Conservation (phyloP, 2,888 invertebrate species). For the Liopterus haemorrhoidalis region DNA sequence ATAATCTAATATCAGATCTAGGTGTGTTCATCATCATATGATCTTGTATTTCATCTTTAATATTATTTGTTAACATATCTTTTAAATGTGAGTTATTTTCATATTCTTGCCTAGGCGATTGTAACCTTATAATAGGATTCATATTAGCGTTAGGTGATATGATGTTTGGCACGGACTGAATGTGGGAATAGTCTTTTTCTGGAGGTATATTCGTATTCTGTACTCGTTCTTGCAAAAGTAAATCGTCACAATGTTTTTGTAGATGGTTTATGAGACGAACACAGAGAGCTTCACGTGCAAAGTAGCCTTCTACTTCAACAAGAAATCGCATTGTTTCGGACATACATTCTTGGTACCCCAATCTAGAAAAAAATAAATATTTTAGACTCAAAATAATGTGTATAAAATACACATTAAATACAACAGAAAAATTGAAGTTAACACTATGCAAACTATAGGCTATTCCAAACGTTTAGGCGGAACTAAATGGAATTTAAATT, state of each 20-base stretch:
- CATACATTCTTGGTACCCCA: conserved; percentile 88
- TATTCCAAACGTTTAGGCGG: too few species aligned
- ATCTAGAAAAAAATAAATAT: conserved; percentile 41
- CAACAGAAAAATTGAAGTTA: too few species aligned
- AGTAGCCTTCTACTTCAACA: conserved; percentile 76
- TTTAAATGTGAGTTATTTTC: conserved; percentile 43
- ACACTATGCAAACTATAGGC: too few species aligned
- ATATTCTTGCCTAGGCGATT: conserved; percentile 38
- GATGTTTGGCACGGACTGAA: conserved; percentile 8
- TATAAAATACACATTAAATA: too few species aligned
- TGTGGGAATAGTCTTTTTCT: conserved; percentile 9
- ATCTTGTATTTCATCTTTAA: conserved; percentile 27
- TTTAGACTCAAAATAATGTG: neutral
- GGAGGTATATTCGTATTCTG: conserved; percentile 14
- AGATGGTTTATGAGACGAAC: conserved; percentile 75
- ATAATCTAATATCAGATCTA: conserved; percentile 42
- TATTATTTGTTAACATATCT: conserved; percentile 40
- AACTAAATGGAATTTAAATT: too few species aligned
- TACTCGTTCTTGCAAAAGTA: conserved; percentile 39
- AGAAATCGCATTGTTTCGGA: conserved; percentile 86
- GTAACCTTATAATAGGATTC: conserved; percentile 27
- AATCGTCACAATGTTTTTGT: conserved; percentile 72
- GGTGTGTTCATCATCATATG: conserved; percentile 37
- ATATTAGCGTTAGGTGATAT: conserved; percentile 7
- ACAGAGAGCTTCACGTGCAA: conserved; percentile 73